phyloP scores from a whole-genome alignment of 1,140 invertebrate species.

The Melipona quadrifasciata region DNA sequence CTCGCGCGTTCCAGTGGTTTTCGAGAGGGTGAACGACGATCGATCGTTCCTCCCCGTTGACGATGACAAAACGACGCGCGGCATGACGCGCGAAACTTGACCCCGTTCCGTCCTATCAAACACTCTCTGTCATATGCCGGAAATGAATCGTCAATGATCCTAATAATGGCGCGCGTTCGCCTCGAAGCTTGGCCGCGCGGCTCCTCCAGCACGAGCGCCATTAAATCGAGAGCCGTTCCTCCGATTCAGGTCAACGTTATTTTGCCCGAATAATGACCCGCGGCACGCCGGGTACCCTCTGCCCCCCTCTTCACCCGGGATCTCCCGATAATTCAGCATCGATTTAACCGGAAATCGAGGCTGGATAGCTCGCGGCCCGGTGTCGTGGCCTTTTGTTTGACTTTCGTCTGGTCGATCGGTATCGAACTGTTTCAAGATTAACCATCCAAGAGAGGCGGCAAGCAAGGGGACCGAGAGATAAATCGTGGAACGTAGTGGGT shows the following conservation, averaged over 20 bases:
- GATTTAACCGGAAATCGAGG: slow-evolving; percentile 32
- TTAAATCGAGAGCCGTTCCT: slow-evolving; percentile 51
- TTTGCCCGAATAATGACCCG: slow-evolving; percentile 53
- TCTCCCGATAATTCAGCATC: slow-evolving; percentile 11
- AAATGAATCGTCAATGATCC: slow-evolving; percentile 68
- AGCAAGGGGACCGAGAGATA: neutral
- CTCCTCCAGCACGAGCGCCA: slow-evolving; percentile 41
- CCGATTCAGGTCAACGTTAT: slow-evolving; percentile 58
- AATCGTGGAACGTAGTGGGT: neutral
- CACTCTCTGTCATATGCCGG: slow-evolving; percentile 59
- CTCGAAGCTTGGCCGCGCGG: slow-evolving; percentile 26
- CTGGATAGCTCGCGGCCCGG: neutral
- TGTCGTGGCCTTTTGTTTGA: slow-evolving; percentile 1
- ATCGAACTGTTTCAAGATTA: neutral
- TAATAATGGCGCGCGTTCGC: slow-evolving; percentile 55
- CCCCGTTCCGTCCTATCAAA: slow-evolving; percentile 54
- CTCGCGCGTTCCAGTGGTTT: neutral
- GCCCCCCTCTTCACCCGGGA: neutral
- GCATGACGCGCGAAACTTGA: slow-evolving; percentile 61
- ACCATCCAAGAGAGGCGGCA: too few species aligned
- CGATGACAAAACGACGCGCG: slow-evolving; percentile 62
- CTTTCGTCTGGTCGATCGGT: neutral
- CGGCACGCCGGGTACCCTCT: neutral
- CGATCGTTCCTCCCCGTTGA: slow-evolving; percentile 45
- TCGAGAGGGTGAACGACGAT: slow-evolving; percentile 9